Conservation (phyloP, 30 jellyfish, hydroid and myxozoan species). For the Rhopilema esculentum region DNA sequence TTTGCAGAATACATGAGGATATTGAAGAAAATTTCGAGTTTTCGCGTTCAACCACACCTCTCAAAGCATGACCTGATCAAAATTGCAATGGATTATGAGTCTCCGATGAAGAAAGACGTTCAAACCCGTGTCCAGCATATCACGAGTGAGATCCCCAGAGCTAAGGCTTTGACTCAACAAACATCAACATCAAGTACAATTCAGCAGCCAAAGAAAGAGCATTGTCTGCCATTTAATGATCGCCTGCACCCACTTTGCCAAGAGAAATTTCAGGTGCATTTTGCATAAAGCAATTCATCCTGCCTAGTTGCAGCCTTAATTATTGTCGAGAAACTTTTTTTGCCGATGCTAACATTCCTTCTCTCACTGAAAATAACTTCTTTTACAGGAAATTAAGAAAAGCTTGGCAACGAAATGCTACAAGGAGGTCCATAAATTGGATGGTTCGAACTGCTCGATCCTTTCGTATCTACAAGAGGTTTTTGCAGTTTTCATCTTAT, state of each 20-base stretch:
- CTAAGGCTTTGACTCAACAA: no score
- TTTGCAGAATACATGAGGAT: no score
- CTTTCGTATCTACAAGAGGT: slow-evolving; percentile 71
- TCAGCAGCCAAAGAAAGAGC: background rate
- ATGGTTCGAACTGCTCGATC: slow-evolving; percentile 86
- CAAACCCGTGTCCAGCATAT: background rate
- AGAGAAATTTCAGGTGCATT: slow-evolving; percentile 53
- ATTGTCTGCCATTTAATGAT: slow-evolving; percentile 42
- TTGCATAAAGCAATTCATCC: no score
- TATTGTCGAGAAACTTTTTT: background rate
- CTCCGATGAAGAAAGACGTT: no score
- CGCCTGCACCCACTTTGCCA: slow-evolving; percentile 48
- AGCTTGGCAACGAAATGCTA: slow-evolving; percentile 53
- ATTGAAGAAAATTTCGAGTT: no score
- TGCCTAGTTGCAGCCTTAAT: no score
- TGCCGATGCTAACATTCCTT: background rate
- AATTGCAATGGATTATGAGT: no score
- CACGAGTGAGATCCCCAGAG: background rate
- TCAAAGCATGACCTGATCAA: no score
- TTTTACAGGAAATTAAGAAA: slow-evolving; percentile 23
- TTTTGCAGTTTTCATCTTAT: no score
- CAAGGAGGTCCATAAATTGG: slow-evolving; percentile 66
- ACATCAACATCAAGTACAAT: background rate
- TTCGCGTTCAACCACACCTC: no score
- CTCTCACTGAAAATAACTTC: background rate